These are phyloP conservation scores for Acronicta psi DNA, from an alignment of 2,888 invertebrate species.

Conservation along the genomic window DNA sequence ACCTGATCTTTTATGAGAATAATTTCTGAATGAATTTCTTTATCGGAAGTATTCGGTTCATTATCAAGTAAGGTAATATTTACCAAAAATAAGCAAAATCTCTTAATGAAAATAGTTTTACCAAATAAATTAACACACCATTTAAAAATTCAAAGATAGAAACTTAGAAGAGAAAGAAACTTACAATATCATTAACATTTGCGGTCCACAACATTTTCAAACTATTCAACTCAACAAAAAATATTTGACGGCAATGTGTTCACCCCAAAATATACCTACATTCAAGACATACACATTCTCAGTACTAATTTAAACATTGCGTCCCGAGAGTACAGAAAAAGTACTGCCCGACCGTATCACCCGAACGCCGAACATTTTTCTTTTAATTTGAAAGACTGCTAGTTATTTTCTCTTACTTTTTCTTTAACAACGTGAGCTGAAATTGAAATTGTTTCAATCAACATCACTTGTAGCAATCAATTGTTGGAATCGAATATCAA, in stretches of 20 bases:
- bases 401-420: constrained; percentile 31
- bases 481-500: constrained; percentile 23
- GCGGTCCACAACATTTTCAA: too few relatives aligned
- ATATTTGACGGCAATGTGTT: constrained; percentile 6
- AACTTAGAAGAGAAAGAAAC: too few relatives aligned
- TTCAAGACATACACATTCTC: constrained; percentile 18
- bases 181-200: too few relatives aligned
- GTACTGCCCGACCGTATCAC: constrained; percentile 1
- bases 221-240: not conserved
- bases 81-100: too few relatives aligned
- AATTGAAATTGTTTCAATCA: constrained; percentile 40
- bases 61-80: too few relatives aligned
- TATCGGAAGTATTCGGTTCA: too few relatives aligned
- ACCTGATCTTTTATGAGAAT: too few relatives aligned
- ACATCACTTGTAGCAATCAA: constrained; percentile 24
- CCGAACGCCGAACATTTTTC: constrained; percentile 26
- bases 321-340: constrained; percentile 35
- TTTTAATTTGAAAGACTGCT: constrained; percentile 42
- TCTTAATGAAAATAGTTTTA: too few relatives aligned
- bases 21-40: too few relatives aligned
- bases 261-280: constrained; percentile 13
- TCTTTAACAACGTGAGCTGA: constrained; percentile 28
- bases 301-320: constrained; percentile 50
- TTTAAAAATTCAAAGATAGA: too few relatives aligned
- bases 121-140: too few relatives aligned